A percentile compares a stretch with the other conserved stretches of the same genome.
Evolutionary conservation across 2,113 vertebrate species (phyloP).

Genomic region (Chlorodrepanis virens): DNA sequence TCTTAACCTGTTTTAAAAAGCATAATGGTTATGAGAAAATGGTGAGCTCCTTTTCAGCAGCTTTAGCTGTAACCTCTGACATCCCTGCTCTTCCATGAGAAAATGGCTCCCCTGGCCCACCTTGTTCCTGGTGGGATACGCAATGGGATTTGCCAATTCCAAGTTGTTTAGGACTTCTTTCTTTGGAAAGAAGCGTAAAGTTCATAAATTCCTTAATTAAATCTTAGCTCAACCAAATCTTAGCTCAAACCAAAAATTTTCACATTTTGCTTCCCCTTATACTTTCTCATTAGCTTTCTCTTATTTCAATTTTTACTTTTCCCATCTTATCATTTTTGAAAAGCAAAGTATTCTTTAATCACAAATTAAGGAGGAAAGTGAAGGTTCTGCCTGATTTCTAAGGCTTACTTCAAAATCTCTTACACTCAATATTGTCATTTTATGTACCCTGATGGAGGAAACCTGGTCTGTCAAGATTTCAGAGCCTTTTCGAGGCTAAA

Average conservation of each 20-base stretch:
- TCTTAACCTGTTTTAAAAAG: not conserved
- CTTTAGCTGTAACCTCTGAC: not conserved
- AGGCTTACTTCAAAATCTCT: not conserved
- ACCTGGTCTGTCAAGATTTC: not conserved
- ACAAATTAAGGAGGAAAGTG: not conserved
- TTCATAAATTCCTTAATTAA: not conserved
- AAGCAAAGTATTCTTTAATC: not conserved
- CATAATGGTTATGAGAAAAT: not conserved
- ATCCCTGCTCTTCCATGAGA: not conserved
- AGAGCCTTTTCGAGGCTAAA: not conserved
- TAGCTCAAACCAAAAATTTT: not conserved
- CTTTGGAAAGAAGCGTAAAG: not conserved
- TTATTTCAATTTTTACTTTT: not conserved
- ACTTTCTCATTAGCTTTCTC: not conserved
- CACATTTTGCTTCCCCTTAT: not conserved
- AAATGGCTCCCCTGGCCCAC: not conserved
- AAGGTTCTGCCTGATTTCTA: not conserved
- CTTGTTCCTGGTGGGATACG: not conserved
- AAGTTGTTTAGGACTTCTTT: not conserved
- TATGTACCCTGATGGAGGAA: not conserved
- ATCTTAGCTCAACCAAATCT: not conserved
- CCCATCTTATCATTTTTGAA: rapidly evolving
- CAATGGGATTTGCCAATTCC: not conserved
- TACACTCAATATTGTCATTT: not conserved
- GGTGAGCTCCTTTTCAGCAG: not conserved